Evolutionary conservation across 2,797 vertebrate species (phyloP).

Genomic region (Periparus ater): DNA sequence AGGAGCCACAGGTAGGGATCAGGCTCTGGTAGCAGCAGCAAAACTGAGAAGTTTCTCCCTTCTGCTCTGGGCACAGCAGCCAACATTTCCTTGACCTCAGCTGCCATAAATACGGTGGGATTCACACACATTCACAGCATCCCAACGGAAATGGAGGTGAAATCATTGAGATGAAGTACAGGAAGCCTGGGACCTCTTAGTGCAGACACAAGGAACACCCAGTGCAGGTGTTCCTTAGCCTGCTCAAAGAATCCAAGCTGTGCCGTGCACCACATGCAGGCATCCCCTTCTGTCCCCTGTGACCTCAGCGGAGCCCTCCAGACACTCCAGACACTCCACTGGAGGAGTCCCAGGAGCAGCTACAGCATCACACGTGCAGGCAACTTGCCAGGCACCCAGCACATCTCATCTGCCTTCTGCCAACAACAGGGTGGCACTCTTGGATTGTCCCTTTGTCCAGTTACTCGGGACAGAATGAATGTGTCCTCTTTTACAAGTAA

Average conservation of each 20-base stretch:
- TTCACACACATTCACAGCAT: not conserved
- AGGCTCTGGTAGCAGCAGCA: not conserved
- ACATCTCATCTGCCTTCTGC: not conserved
- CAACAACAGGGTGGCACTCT: not conserved
- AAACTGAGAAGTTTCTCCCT: fast-evolving
- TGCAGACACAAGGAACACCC: fast-evolving
- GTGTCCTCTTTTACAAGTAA: not conserved
- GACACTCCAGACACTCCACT: fast-evolving
- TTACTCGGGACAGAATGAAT: not conserved
- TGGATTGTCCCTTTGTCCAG: not conserved
- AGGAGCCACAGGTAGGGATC: not conserved
- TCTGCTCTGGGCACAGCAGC: not conserved
- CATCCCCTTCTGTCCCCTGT: not conserved
- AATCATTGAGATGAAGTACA: not conserved
- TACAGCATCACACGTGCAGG: not conserved
- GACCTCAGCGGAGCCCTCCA: not conserved
- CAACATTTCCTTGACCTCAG: not conserved
- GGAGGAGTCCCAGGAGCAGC: not conserved
- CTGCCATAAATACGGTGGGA: fast-evolving
- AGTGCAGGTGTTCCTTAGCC: not conserved
- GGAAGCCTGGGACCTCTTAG: not conserved
- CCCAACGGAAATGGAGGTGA: not conserved
- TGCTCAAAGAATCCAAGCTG: not conserved
- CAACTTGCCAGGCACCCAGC: not conserved
- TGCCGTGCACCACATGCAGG: not conserved